Base-by-base conservation (phyloP, 2,113 vertebrate genomes). In the Pelecanus crispus region DNA sequence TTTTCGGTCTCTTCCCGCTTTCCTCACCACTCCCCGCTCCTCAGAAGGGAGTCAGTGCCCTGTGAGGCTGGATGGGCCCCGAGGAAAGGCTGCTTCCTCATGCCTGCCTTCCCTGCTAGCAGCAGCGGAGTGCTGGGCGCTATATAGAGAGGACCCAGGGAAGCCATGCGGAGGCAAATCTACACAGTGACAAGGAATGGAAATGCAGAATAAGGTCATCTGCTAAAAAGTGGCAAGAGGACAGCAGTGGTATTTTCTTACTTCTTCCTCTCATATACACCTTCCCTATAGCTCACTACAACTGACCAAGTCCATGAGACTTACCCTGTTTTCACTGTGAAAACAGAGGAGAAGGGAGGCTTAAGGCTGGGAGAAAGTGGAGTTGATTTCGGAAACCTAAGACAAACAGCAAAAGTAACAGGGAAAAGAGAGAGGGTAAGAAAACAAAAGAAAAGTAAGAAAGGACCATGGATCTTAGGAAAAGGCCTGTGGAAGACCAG, bases 1-100 rank as follows among this genome's bases (percentile, higher is more conserved):
- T 81, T 61, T 90, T 78, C 3, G 0, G 0, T 32, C 45, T 81
- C 4, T 5, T 10, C 24, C 24, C 0, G 1, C 61, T 89, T 81
- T 67, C 55, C n/a, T 84, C 58, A 59, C 44, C 44, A 6, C 24
- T 53, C 34, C 40, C 24, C 3, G 7, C 40, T 56, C 61, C 61
- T 67, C 29, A 36, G 49, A 80, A n/a, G 3, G 12, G 45, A 18
- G 8, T 61, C 34, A 40, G 31, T 61, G 55, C 25, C 55, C 45
- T 47, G 10, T 83, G 67, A 77, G 1, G 11, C 34, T 19, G 49
- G 72, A 49, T 13, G 28, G n/a, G 14, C 17, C 52, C 68, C 2
- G 3, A 82, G 29, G 62, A 86, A 73, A 73, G 1, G 7, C 47
- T 86, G n/a, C 58, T 84, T 78, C 86, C 47, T 86, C 24, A 31